A percentile compares a stretch with the other conserved stretches of the same genome.
phyloP scores from a whole-genome alignment of 2,797 vertebrate species.

The Anabas testudineus region DNA sequence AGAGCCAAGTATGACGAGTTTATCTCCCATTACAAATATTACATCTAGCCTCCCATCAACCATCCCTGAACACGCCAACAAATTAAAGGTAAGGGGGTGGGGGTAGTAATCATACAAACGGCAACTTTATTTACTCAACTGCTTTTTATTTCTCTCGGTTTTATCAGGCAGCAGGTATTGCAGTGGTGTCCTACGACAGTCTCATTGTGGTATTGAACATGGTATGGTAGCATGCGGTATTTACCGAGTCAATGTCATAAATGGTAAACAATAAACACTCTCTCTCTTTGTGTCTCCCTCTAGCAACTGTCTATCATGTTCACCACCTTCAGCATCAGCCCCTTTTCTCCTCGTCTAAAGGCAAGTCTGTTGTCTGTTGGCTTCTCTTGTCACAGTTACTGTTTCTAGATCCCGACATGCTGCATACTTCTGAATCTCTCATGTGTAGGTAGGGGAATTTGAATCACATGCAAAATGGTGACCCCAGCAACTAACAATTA shows the following conservation, averaged over 20 bases:
- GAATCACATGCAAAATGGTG: no score
- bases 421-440: not conserved
- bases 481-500: no score
- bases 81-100: no score
- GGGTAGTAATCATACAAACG: not conserved
- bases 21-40: not conserved
- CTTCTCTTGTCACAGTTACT: not conserved
- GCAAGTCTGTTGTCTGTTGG: not conserved
- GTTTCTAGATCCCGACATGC: not conserved
- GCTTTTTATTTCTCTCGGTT: not conserved
- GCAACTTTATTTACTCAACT: not conserved
- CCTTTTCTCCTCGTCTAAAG: rapidly evolving
- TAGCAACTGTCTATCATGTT: not conserved
- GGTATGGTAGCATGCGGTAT: conserved; percentile 4
- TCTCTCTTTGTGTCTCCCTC: not conserved
- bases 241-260: not conserved
- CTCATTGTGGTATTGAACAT: not conserved
- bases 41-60: rapidly evolving
- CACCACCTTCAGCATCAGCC: rapidly evolving
- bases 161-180: rapidly evolving
- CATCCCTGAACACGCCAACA: rapidly evolving
- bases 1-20: not conserved
- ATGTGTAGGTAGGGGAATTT: no score
- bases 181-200: rapidly evolving
- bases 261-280: rapidly evolving